A percentile compares a stretch with the other conserved stretches of the same genome.
Evolutionary conservation across 2,797 vertebrate species (phyloP).

Genomic region (Netta rufina): DNA sequence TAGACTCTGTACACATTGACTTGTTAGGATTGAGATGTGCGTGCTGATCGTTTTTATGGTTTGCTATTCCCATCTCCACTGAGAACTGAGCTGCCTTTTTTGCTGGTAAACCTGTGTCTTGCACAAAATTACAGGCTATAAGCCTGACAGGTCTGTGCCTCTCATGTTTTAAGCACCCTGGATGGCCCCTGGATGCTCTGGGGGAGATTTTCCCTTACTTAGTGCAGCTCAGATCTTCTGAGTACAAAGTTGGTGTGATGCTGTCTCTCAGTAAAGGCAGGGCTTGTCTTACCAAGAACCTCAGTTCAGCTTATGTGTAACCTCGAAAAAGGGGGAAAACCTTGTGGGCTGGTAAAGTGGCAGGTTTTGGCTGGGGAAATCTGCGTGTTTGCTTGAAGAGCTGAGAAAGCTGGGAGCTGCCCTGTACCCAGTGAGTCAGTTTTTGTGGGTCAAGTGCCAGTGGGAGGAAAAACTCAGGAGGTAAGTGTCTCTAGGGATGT

Average conservation of each 20-base stretch:
- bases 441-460: background rate
- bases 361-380: background rate
- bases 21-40: slow-evolving; percentile 1
- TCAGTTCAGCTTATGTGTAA: accelerated
- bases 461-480: background rate
- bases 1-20: background rate
- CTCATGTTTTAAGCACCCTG: background rate
- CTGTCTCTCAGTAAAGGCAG: background rate
- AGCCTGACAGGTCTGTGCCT: background rate
- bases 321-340: background rate
- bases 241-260: background rate
- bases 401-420: background rate
- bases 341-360: background rate
- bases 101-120: background rate
- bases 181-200: background rate
- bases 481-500: background rate
- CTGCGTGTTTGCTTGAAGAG: background rate
- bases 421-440: background rate
- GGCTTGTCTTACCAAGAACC: background rate
- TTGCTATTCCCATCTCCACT: background rate
- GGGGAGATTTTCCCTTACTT: background rate
- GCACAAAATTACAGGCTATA: background rate
- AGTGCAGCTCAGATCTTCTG: background rate
- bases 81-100: background rate
- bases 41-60: background rate